A percentile compares a stretch with the other conserved stretches of the same genome.
These are phyloP conservation scores for Polylopha cassiicola DNA, from an alignment of 2,888 invertebrate species.

Conservation along the genomic window DNA sequence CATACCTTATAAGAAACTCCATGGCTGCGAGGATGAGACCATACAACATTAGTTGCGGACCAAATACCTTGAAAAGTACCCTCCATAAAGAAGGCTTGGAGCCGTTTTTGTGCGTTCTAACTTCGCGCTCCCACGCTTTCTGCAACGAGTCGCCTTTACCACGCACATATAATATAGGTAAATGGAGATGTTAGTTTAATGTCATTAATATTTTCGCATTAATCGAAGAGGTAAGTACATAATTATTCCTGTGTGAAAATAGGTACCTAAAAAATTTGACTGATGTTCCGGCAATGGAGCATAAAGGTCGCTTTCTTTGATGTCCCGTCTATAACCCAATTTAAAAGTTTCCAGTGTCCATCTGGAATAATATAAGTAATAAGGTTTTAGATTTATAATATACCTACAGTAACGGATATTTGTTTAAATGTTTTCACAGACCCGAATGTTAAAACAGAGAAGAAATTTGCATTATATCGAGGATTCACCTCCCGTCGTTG, in stretches of 20 bases:
- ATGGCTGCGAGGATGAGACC: conserved; percentile 79
- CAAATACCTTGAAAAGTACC: conserved; percentile 79
- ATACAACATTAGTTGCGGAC: conserved; percentile 77
- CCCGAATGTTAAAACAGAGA: conserved; percentile 76
- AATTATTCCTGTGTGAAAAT: not conserved
- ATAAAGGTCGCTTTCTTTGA: conserved; percentile 81
- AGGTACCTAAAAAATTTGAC: conserved; percentile 70
- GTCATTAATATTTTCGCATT: not conserved
- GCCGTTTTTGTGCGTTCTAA: no score
- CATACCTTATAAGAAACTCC: conserved; percentile 80
- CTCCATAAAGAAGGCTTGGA: conserved; percentile 77
- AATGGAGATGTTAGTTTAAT: not conserved
- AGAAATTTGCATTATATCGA: conserved; percentile 67
- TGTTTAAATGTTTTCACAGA: conserved; percentile 39
- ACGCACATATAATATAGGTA: conserved; percentile 1
- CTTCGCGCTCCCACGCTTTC: conserved; percentile 79
- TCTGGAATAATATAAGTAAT: conserved; percentile 55
- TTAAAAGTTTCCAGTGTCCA: conserved; percentile 84
- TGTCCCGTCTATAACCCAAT: conserved; percentile 80
- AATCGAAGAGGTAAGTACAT: not conserved
- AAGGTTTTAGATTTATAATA: conserved; percentile 4
- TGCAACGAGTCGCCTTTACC: conserved; percentile 79
- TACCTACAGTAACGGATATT: no score
- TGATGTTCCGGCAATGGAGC: conserved; percentile 82
- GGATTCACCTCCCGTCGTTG: conserved; percentile 64